Base-by-base conservation (phyloP, 2,113 vertebrate genomes). In the Syngnathoides biaculeatus region DNA sequence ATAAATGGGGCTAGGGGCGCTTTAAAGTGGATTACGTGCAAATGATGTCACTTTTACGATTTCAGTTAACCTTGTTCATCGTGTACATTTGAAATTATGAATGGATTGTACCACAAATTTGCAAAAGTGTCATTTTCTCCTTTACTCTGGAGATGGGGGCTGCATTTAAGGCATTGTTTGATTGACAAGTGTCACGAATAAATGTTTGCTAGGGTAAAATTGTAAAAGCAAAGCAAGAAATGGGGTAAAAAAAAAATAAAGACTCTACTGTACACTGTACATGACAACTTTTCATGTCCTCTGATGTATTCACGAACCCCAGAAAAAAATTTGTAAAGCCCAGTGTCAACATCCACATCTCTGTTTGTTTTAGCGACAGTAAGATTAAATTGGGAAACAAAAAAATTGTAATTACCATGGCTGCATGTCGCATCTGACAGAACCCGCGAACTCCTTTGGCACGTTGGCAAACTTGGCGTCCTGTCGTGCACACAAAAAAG, bases 341-440 rank as follows among this genome's bases (percentile, higher is more conserved):
- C 35, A 39, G 11, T 12, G 11, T 60, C 58, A 22, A 5, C 15
- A n/a, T 11, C 58, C 27, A 13, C 38, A 30, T 57, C 26, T 19
- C 13, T 14, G 8, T 59, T 68, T 35, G 66, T 35, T 56, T 20
- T 38, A 8, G 19, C 38, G 2, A 38, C 14, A 30, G 45, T 48
- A 26, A 65, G 40, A 12, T 7, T 15, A 20, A 50, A 62, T 13
- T 30, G 8, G 5, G 10, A 20, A n/a, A 38, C n/a, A 53, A 2
- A 65, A 75, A 75, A 82, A 58, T 72, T 30, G 85, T 89, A 92
- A 89, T 93, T 90, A 93, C 92, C 92, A 93, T 92, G 84, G 88
- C 87, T 90, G 91, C 92, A 93, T 93, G 89, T 85, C 90, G 89
- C 88, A 69, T 89, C 76, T 86, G 79, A 86, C 73, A 85, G 88